Evolutionary conservation across 2,888 invertebrate species (phyloP), one percentile per base, ranked within the genome.

Genomic region (Drosophila birchii): DNA sequence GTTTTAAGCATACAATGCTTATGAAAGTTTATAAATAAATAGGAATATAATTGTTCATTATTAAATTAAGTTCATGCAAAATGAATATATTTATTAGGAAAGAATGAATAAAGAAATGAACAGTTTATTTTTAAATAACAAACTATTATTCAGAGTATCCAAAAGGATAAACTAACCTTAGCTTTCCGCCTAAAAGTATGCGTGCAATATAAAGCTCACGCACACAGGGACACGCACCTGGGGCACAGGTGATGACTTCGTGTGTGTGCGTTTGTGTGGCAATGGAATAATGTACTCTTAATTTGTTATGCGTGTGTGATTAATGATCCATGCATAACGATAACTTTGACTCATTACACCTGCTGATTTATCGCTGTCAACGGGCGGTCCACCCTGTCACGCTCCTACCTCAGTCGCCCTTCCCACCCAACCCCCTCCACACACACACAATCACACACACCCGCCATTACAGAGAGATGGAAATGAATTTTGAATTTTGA

Each of bases 261-360:
- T 41, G 47, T 45, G 54, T n/a, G 20, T 26, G 63, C 45, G 59
- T 49, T 60, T 71, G 59, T 67, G 72, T 70, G 75, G 69, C 75
- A 86, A 72, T 75, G 85, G 72, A 86, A 87, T 83, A 89, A 89
- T 83, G 89, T 86, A 86, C 76, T 83, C 76, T 87, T 89, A 88
- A 83, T 83, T 83, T 79, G 83, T 78, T 84, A 84, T 86, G 72
- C 76, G 69, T 73, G 85, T 87, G 85, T 89, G 83, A 83, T 89
- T 83, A 83, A 83, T 83, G 88, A 81, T 81, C 47, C 68, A 56
- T 70, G 71, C 72, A 61, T 39, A 67, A 81, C 78, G 62, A 78
- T 84, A 79, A 63, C 85, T 87, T 87, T 87, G 83, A 89, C 89
- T 81, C 86, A 89, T 87, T 81, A 81, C 76, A 83, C 76, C 72